Evolutionary conservation across 2,113 vertebrate species (phyloP), one percentile per base, ranked within the genome.

Genomic region (Nicator chloris): DNA sequence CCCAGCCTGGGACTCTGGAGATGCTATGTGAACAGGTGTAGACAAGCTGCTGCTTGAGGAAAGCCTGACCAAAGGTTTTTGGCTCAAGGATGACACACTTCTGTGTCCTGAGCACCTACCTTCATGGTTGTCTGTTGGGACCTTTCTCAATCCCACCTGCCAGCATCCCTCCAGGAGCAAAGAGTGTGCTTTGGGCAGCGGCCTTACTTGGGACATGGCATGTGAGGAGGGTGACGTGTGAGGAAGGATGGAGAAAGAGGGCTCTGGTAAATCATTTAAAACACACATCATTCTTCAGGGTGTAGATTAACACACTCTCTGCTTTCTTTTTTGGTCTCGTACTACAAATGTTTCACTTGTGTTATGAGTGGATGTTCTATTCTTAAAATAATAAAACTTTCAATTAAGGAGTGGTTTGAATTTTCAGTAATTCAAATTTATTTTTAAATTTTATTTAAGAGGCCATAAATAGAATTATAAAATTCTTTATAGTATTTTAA

Each of bases 301-400:
- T 83, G 17, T 33, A 26, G 24, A 28, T 78, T 88, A 81, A 70
- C 56, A 24, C 7, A 27, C 17, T 30, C 16, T 54, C n/a, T 77
- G 18, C 11, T 86, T 73, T 81, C 30, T 86, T 49, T 30, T 24
- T 61, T 88, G 42, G 54, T 59, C 15, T 54, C 6, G 37, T 50
- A 22, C 21, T 83, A 31, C 44, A 42, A 60, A 21, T 63, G 15
- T 78, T 90, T 56, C 23, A 16, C 33, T 69, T 78, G 15, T n/a
- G 59, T 90, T 71, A 44, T 13, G 26, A 35, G 20, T 15, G 15
- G 90, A 81, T 59, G 15, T 60, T 88, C 44, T 88, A 56, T 59
- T 88, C 68, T 83, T 54, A 90, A 86, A 86, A 90, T 65, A 87
- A 79, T 59, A 71, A 77, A 88, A 30, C 17, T 81, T 84, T 91